A percentile compares a stretch with the other conserved stretches of the same genome.
phyloP scores from a whole-genome alignment of 2,888 invertebrate species.

The Archaeoteleia sp. region DNA sequence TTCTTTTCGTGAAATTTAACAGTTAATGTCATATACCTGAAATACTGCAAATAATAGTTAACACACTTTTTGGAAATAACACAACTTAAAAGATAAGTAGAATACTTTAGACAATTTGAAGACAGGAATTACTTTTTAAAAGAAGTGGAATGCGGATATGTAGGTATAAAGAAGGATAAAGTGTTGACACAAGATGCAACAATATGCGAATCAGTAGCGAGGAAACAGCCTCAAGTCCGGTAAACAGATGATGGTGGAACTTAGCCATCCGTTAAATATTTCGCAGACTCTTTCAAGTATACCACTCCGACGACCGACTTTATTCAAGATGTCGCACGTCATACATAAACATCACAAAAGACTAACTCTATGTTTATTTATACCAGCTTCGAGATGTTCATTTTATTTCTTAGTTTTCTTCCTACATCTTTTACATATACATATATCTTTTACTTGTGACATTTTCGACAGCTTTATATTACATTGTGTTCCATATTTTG shows the following conservation, averaged over 20 bases:
- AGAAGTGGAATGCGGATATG: not conserved
- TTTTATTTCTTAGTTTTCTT: conserved; percentile 28
- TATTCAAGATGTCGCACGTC: conserved; percentile 26
- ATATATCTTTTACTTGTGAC: conserved; percentile 1
- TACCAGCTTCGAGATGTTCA: conserved; percentile 30
- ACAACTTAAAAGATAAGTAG: too few relatives aligned
- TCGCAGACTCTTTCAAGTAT: conserved; percentile 59
- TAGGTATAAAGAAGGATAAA: not conserved
- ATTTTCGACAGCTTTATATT: conserved; percentile 7
- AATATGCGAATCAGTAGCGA: conserved; percentile 46
- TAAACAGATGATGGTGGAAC: conserved; percentile 67
- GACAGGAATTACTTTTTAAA: too few relatives aligned
- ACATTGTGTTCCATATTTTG: conserved; percentile 20
- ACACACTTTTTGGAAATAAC: too few relatives aligned
- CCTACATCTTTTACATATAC: conserved; percentile 2
- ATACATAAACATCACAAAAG: conserved; percentile 38
- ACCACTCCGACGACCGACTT: conserved; percentile 15
- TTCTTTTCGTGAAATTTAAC: too few relatives aligned
- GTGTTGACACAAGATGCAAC: conserved; percentile 12
- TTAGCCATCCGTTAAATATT: conserved; percentile 67
- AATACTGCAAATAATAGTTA: too few relatives aligned
- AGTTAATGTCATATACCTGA: too few relatives aligned
- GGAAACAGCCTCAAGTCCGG: conserved; percentile 62
- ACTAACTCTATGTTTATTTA: conserved; percentile 25
- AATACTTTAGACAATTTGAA: too few relatives aligned